Conservation (phyloP, 2,888 invertebrate species). For the Quadroppia sp. region DNA sequence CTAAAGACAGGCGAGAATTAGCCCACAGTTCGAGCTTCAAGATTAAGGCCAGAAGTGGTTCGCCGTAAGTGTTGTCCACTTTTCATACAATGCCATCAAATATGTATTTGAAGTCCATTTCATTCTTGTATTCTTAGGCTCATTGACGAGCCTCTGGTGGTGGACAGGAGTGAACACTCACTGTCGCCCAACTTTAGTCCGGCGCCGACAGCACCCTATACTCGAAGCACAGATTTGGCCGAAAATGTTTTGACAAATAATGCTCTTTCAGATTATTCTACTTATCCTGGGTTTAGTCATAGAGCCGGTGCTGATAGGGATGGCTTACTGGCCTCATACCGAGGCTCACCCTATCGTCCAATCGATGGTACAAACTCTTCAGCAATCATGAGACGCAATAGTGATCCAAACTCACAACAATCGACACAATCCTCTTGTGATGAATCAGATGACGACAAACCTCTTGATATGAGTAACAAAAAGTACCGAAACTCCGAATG, state of each 20-base stretch:
- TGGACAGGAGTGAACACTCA: background rate
- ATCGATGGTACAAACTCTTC: slow-evolving; percentile 4
- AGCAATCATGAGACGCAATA: slow-evolving; percentile 32
- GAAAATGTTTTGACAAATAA: background rate
- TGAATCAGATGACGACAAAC: slow-evolving; percentile 44
- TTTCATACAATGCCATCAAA: background rate
- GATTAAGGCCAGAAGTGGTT: slow-evolving; percentile 30
- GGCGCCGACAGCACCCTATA: background rate
- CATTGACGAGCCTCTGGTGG: background rate
- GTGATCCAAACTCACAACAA: slow-evolving; percentile 38
- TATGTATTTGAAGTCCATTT: background rate
- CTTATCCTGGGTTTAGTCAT: slow-evolving; percentile 27
- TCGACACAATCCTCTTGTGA: slow-evolving; percentile 16
- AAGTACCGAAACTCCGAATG: slow-evolving; percentile 43
- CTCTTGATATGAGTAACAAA: slow-evolving; percentile 49
- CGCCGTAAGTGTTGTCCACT: slow-evolving; percentile 34
- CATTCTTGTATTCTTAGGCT: background rate
- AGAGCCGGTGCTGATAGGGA: slow-evolving; percentile 16
- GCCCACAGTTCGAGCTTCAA: slow-evolving; percentile 33
- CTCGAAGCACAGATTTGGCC: background rate
- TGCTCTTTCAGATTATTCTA: background rate
- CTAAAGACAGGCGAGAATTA: slow-evolving; percentile 39
- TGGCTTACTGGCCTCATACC: slow-evolving; percentile 21
- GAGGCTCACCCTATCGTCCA: slow-evolving; percentile 41
- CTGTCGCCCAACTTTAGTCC: slow-evolving; percentile 11